Evolutionary conservation across 2,797 vertebrate genomes (phyloP).

Genomic region (Lepilemur septentrionalis): DNA sequence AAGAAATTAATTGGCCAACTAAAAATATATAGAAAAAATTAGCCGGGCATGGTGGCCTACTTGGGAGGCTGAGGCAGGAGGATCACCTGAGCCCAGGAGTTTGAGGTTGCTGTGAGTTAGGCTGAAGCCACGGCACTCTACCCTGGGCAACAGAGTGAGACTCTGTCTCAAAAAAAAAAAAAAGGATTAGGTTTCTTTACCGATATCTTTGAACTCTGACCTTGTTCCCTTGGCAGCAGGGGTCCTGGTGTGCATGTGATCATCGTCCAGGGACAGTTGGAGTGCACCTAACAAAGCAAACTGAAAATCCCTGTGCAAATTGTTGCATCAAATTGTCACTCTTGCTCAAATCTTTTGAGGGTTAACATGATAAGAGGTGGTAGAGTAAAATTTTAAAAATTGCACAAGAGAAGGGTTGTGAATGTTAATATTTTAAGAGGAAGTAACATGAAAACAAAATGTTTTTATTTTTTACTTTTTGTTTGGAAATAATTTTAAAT

Average conservation of each 20-base stretch:
- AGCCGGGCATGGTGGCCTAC: too few species aligned
- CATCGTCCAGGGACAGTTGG: background rate
- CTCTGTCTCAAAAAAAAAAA: too few species aligned
- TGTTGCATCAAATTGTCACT: background rate
- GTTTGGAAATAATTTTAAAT: conserved; percentile 2
- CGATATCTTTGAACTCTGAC: background rate
- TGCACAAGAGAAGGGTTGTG: background rate
- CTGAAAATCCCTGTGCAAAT: background rate
- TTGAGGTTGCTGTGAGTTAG: too few species aligned
- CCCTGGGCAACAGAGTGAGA: too few species aligned
- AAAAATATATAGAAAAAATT: too few species aligned
- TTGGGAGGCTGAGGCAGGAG: too few species aligned
- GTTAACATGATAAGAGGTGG: background rate
- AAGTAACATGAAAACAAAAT: background rate
- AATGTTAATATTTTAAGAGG: background rate
- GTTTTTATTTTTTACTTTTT: background rate
- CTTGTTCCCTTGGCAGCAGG: background rate
- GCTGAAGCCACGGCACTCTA: too few species aligned
- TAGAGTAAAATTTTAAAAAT: background rate
- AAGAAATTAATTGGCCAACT: too few species aligned
- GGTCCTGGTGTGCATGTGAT: background rate
- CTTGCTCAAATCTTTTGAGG: background rate
- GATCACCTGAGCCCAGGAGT: too few species aligned
- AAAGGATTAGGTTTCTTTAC: background rate
- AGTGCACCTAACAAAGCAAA: background rate